phyloP scores from a whole-genome alignment of 2,888 invertebrate genomes.

The Nudaria mundana region DNA sequence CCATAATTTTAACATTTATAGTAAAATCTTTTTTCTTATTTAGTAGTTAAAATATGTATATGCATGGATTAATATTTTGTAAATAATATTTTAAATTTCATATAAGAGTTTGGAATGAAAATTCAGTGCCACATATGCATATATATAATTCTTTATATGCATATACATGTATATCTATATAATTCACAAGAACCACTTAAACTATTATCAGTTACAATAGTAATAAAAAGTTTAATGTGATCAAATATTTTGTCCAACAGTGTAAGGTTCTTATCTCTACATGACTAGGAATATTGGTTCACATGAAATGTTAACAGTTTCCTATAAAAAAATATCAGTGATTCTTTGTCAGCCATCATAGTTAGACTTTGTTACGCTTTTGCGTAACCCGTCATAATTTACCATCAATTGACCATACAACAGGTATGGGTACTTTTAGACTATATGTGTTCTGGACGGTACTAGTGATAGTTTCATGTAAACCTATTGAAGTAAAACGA shows the following conservation, averaged over 20 bases:
- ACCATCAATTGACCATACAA: slow-evolving; percentile 4
- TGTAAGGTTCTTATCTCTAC: slow-evolving; percentile 4
- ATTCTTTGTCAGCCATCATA: background rate
- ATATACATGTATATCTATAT: too few relatives aligned
- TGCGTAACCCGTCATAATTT: slow-evolving; percentile 24
- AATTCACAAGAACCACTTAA: too few relatives aligned
- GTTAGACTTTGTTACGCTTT: slow-evolving; percentile 20
- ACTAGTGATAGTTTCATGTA: slow-evolving; percentile 22
- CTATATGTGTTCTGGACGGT: slow-evolving; percentile 26
- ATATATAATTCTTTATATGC: too few relatives aligned
- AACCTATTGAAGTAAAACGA: slow-evolving; percentile 32
- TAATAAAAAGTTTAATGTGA: too few relatives aligned
- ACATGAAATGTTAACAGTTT: background rate
- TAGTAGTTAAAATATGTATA: too few relatives aligned
- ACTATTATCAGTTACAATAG: too few relatives aligned
- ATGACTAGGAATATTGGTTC: background rate
- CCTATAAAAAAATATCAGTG: background rate
- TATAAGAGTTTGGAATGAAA: too few relatives aligned
- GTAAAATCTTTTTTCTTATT: too few relatives aligned
- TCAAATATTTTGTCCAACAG: background rate
- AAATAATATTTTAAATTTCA: too few relatives aligned
- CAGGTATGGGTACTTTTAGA: slow-evolving; percentile 32
- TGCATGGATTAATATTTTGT: too few relatives aligned
- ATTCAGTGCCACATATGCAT: too few relatives aligned
- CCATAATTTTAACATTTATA: too few relatives aligned